Evolutionary conservation across 2,888 invertebrate species (phyloP), one percentile per base, ranked within the genome.

Genomic region (Xestia xanthographa): DNA sequence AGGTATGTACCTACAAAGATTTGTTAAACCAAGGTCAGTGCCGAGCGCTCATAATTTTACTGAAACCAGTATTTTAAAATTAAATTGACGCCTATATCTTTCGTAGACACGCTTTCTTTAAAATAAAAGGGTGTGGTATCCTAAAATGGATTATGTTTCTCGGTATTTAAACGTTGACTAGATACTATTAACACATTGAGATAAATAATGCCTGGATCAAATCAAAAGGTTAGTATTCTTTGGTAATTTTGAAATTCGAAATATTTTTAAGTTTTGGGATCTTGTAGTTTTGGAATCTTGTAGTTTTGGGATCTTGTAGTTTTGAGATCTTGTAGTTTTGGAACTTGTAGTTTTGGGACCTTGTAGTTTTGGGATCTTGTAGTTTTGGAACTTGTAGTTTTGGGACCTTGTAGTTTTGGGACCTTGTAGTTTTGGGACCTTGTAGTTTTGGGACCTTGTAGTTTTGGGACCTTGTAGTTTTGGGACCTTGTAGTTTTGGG

Each of bases 1-100:
- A 17, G 38, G 20, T 48, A 41, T 56, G 78, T 41, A 78, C 69
- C 60, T 63, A 75, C 20, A 77, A 69, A 63, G 50, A 69, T 72
- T 70, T 48, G 0, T 0, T 41, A 17, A 58, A 3, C 34, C 67
- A 83, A 82, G 79, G 81, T 67, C 72, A 41, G 20, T 65, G 3
- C 14, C 22, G 66, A 14, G 11, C 62, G 60, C n/a, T 71, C n/a
- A 68, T 53, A 41, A 74, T 66, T 76, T 3, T 29, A 41, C 29
- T 26, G 6, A 71, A 67, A 70, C 50, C 34, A 41, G 22, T 63
- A 22, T 2, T 29, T n/a, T 48, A 34, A 50, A 38, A 48, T 63
- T 8, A 26, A 68, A 73, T 50, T 43, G 26, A 63, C 34, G 2
- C 0, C 12, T 43, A 43, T 43, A 43, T 68, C n/a, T 69, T 66